Evolutionary conservation across 2,888 invertebrate genomes (phyloP).

Genomic region (Cryptus viduatorius): DNA sequence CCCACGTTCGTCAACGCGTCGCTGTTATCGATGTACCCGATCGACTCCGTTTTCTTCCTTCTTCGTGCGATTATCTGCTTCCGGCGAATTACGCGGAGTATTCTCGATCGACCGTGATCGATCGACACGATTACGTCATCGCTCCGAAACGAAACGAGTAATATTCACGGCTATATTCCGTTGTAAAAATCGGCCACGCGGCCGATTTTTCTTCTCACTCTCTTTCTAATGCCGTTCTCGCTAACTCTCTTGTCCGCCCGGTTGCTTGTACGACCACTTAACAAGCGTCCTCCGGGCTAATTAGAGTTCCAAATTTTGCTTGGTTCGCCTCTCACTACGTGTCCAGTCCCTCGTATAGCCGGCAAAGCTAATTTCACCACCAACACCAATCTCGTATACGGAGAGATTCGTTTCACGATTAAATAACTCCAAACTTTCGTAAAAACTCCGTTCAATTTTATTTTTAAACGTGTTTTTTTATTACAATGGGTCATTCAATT

Average conservation of each 20-base stretch:
- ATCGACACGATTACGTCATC: constrained; percentile 66
- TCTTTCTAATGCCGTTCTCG: constrained; percentile 24
- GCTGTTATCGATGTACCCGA: constrained; percentile 67
- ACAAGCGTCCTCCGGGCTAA: constrained; percentile 59
- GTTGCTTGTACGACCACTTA: constrained; percentile 55
- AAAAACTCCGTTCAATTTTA: neutral
- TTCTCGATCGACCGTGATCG: constrained; percentile 43
- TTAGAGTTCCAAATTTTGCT: constrained; percentile 59
- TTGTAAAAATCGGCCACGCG: constrained; percentile 14
- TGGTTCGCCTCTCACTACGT: constrained; percentile 24
- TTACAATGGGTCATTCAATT: too few species aligned
- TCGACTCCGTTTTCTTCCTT: constrained; percentile 57
- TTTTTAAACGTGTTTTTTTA: too few species aligned
- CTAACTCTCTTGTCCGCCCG: constrained; percentile 35
- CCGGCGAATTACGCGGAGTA: constrained; percentile 13
- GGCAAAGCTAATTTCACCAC: constrained; percentile 44
- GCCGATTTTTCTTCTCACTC: constrained; percentile 8
- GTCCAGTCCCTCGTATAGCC: constrained; percentile 4
- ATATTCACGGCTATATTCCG: constrained; percentile 21
- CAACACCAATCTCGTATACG: constrained; percentile 29
- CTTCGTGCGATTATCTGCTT: constrained; percentile 28
- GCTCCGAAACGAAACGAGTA: constrained; percentile 54
- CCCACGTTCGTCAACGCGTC: constrained; percentile 73
- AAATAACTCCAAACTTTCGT: constrained; percentile 4
- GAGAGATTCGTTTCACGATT: neutral